These are phyloP conservation scores for Martes martes DNA, from an alignment of 2,113 vertebrate genomes.

Conservation along the genomic window DNA sequence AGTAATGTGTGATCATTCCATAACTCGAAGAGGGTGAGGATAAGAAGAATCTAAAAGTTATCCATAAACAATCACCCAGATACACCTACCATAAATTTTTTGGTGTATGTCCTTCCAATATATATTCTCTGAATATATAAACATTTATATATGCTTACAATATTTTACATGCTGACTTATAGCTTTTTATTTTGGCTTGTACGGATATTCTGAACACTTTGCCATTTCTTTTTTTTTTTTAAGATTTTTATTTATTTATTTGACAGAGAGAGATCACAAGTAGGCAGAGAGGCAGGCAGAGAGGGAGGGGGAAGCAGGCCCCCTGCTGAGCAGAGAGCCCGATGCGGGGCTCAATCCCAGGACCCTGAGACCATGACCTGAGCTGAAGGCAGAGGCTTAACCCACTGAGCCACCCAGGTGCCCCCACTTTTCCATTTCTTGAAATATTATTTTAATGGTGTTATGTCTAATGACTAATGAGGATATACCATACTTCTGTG, in stretches of 20 bases:
- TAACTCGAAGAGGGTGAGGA: background rate
- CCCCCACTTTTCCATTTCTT: background rate
- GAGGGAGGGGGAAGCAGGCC: too few relatives aligned
- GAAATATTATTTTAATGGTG: background rate
- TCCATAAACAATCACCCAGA: background rate
- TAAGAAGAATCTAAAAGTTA: background rate
- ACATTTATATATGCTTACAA: background rate
- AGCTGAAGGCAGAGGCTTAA: too few relatives aligned
- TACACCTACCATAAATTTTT: background rate
- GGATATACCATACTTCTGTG: background rate
- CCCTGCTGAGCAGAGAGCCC: too few relatives aligned
- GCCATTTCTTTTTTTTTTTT: background rate
- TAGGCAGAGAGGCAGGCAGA: too few relatives aligned
- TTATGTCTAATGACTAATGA: background rate
- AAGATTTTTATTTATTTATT: too few relatives aligned
- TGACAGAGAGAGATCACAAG: too few relatives aligned
- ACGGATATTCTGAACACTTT: background rate
- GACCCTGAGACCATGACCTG: too few relatives aligned
- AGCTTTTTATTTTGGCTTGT: background rate
- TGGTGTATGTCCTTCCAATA: background rate
- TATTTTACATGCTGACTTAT: background rate
- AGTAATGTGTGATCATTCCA: background rate
- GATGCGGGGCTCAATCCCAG: too few relatives aligned
- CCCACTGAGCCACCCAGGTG: too few relatives aligned
- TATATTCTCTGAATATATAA: background rate